Percentiles rank a stretch among this genome's conserved stretches.
These are phyloP conservation scores for Bembecia ichneumoniformis DNA, from an alignment of 2,888 invertebrate genomes.

Conservation along the genomic window DNA sequence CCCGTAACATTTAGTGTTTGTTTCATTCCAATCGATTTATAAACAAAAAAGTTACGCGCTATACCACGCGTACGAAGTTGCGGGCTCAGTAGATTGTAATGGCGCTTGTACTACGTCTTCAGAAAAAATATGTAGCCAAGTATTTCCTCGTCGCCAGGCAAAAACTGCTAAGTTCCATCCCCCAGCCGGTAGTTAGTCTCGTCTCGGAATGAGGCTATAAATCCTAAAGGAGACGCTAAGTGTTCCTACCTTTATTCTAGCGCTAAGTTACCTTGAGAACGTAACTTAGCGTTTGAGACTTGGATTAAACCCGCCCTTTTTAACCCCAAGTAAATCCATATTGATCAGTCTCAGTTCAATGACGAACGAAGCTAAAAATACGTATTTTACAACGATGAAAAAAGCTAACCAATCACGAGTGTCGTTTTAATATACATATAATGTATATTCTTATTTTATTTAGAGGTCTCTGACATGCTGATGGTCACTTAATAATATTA, in stretches of 20 bases:
- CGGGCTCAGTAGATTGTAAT: neutral
- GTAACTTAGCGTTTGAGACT: slow-evolving; percentile 8
- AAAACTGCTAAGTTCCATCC: neutral
- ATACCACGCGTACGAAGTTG: too few relatives aligned
- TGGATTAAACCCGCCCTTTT: slow-evolving; percentile 12
- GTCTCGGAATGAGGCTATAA: slow-evolving; percentile 40
- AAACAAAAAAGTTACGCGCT: too few relatives aligned
- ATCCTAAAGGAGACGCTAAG: slow-evolving; percentile 31
- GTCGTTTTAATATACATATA: too few relatives aligned
- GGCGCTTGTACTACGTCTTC: neutral
- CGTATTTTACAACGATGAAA: too few relatives aligned
- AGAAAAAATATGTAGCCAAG: slow-evolving; percentile 1
- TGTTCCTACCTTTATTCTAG: slow-evolving; percentile 11
- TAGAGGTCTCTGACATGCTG: too few relatives aligned
- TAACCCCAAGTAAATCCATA: neutral
- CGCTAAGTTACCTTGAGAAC: slow-evolving; percentile 4
- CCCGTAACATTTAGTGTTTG: too few relatives aligned
- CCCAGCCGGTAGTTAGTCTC: slow-evolving; percentile 15
- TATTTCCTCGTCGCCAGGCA: neutral
- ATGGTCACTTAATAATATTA: too few relatives aligned
- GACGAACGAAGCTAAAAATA: too few relatives aligned
- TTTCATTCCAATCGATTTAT: too few relatives aligned
- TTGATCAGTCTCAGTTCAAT: too few relatives aligned
- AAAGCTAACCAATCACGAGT: too few relatives aligned
- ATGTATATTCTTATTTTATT: too few relatives aligned